phyloP scores from a whole-genome alignment of 2,888 invertebrate genomes.

The Eupithecia abbreviata region DNA sequence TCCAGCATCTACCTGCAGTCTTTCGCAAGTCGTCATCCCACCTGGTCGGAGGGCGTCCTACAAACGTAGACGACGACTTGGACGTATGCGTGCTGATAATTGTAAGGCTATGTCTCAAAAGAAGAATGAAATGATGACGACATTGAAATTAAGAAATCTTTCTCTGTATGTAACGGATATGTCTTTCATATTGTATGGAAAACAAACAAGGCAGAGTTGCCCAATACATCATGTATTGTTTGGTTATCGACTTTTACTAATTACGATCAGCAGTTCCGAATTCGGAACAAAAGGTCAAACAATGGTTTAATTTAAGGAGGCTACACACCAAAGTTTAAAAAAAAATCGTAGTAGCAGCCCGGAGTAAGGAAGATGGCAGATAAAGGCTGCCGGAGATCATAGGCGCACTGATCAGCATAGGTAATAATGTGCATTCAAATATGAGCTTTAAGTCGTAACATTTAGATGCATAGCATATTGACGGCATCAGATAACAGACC shows the following conservation, averaged over 20 bases:
- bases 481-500: no score
- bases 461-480: no score
- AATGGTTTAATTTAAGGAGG: slow-evolving; percentile 21
- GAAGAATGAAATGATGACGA: slow-evolving; percentile 4
- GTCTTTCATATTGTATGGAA: slow-evolving; percentile 69
- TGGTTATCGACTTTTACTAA: slow-evolving; percentile 53
- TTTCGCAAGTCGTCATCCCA: no score
- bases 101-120: neutral
- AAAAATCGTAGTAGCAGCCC: neutral
- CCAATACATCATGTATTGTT: slow-evolving; percentile 47
- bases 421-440: no score
- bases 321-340: neutral
- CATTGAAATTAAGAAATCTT: slow-evolving; percentile 18
- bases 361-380: neutral
- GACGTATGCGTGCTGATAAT: neutral
- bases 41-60: no score
- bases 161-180: slow-evolving; percentile 43
- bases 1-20: no score
- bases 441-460: no score
- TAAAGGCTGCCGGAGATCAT: no score
- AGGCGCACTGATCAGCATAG: no score
- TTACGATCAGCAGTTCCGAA: slow-evolving; percentile 42
- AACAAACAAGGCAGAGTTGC: slow-evolving; percentile 60
- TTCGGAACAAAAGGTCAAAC: slow-evolving; percentile 31
- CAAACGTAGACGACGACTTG: no score